Evolutionary conservation across 1,140 invertebrate genomes (phyloP).

Genomic region (Eubasilissa regina): DNA sequence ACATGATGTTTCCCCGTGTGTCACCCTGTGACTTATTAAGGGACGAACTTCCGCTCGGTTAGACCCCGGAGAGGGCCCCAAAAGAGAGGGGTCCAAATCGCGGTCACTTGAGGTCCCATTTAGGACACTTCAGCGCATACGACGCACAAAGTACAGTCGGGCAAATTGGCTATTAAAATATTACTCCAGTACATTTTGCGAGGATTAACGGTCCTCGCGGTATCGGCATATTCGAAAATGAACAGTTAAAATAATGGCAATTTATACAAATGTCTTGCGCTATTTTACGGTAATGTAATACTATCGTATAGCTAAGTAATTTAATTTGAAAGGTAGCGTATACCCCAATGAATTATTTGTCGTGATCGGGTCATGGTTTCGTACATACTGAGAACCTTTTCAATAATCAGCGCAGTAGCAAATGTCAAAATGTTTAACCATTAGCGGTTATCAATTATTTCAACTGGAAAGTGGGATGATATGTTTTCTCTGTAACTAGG

Average conservation of each 20-base stretch:
- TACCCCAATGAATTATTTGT: no score
- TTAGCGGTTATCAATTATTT: no score
- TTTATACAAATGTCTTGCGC: no score
- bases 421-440: background rate
- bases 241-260: no score
- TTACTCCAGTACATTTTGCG: slow-evolving; percentile 6
- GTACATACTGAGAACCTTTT: background rate
- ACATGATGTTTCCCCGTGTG: background rate
- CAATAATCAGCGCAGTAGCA: background rate
- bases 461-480: no score
- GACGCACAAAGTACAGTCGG: slow-evolving; percentile 6
- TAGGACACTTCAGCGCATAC: slow-evolving; percentile 9
- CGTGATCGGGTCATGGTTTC: no score
- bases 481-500: no score
- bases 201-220: no score
- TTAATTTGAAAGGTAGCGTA: no score
- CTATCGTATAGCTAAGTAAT: no score
- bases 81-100: slow-evolving; percentile 12
- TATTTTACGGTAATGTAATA: no score
- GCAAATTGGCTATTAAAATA: slow-evolving; percentile 24
- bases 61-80: background rate
- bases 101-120: slow-evolving; percentile 18
- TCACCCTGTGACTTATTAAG: background rate
- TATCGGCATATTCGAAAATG: no score
- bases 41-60: slow-evolving; percentile 1